phyloP scores from a whole-genome alignment of 2,797 vertebrate species.

The Diplodus puntazzo region DNA sequence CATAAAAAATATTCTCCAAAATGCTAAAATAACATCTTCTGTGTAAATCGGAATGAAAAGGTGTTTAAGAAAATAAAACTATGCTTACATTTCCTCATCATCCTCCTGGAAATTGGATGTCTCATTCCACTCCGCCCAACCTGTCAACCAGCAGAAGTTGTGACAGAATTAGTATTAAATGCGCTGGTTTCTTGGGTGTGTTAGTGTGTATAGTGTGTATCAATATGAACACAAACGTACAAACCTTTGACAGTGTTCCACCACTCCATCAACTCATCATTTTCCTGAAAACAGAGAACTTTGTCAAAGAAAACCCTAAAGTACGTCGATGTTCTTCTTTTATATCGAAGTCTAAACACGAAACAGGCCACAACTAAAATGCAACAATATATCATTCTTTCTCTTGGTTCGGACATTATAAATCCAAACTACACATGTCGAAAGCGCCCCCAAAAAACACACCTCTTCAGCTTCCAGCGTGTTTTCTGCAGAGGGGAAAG shows the following conservation, averaged over 20 bases:
- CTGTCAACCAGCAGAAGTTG: slow-evolving; percentile 55
- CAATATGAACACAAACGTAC: background rate
- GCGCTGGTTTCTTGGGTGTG: too few relatives aligned
- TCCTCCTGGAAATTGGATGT: slow-evolving; percentile 61
- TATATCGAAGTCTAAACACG: too few relatives aligned
- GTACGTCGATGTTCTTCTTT: too few relatives aligned
- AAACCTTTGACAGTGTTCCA: slow-evolving; percentile 80
- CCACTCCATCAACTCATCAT: slow-evolving; percentile 76
- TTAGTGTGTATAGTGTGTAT: too few relatives aligned
- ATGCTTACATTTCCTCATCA: slow-evolving; percentile 67
- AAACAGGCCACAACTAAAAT: background rate
- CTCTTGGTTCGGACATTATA: background rate
- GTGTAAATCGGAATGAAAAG: background rate
- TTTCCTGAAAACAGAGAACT: slow-evolving; percentile 65
- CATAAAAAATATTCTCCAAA: background rate
- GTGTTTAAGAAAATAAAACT: background rate
- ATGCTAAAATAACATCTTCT: background rate
- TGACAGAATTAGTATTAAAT: background rate
- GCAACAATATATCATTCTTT: background rate
- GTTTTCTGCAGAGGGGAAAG: slow-evolving; percentile 62
- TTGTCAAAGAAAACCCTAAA: background rate
- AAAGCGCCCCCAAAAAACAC: background rate
- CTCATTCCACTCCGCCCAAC: slow-evolving; percentile 81
- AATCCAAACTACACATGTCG: background rate
- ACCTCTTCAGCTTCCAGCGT: slow-evolving; percentile 47